phyloP scores from a whole-genome alignment of 1,140 invertebrate genomes.

The Zaprionus davidi region DNA sequence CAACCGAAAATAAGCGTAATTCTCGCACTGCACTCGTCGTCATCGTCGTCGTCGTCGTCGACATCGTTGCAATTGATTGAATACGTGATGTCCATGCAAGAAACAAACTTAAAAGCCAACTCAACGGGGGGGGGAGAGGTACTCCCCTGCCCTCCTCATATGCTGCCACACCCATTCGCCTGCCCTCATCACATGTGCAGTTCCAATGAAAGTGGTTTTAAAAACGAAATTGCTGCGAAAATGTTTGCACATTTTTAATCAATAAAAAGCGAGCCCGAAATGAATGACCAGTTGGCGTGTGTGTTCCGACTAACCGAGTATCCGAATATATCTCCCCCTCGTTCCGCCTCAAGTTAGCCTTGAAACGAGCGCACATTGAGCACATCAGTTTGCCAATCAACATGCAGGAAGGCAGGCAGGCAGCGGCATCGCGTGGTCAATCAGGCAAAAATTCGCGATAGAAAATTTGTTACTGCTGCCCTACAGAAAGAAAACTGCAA shows the following conservation, averaged over 20 bases:
- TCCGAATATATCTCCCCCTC: background rate
- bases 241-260: constrained; percentile 82
- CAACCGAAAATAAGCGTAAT: constrained; percentile 74
- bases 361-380: background rate
- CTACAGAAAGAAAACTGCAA: background rate
- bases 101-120: constrained; percentile 77
- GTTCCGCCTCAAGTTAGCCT: background rate
- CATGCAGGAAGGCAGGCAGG: constrained; percentile 24
- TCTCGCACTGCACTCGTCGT: constrained; percentile 29
- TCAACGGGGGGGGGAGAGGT: constrained; percentile 12
- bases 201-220: constrained; percentile 78
- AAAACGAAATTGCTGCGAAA: constrained; percentile 79
- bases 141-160: background rate
- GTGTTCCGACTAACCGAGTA: background rate
- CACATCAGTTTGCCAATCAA: constrained; percentile 58
- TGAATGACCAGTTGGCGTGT: constrained; percentile 63
- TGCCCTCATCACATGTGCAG: constrained; percentile 37
- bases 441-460: constrained; percentile 44
- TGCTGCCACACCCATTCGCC: background rate
- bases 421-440: constrained; percentile 40
- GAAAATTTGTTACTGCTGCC: constrained; percentile 12
- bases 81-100: constrained; percentile 81
- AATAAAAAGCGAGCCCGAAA: constrained; percentile 59
- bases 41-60: constrained; percentile 11
- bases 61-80: constrained; percentile 80